Evolutionary conservation across 2,888 invertebrate genomes (phyloP).

Genomic region (Tortricodes alternella): DNA sequence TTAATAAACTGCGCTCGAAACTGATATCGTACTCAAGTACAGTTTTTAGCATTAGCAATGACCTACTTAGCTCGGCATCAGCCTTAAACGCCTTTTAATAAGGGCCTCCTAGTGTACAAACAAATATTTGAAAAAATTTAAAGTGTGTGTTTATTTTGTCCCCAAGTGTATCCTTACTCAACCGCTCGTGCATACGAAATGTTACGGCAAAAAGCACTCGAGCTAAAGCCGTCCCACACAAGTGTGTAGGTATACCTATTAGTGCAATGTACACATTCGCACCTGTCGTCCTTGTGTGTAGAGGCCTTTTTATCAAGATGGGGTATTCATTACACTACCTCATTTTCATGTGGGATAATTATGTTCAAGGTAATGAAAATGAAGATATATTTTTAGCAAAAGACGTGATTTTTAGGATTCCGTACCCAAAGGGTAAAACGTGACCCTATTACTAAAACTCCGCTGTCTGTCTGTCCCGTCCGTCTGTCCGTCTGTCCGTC

Average conservation of each 20-base stretch:
- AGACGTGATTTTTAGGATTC: too few relatives aligned
- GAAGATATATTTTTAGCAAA: too few relatives aligned
- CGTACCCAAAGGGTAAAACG: too few relatives aligned
- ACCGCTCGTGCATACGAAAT: slow-evolving; percentile 32
- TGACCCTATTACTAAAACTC: too few relatives aligned
- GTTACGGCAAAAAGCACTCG: slow-evolving; percentile 36
- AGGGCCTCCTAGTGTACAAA: not conserved
- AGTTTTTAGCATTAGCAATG: too few relatives aligned
- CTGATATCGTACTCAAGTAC: too few relatives aligned
- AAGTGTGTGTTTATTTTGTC: slow-evolving; percentile 1
- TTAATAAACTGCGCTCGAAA: too few relatives aligned
- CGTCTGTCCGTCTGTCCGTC: too few relatives aligned
- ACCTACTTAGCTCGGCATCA: too few relatives aligned
- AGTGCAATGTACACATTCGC: slow-evolving; percentile 25
- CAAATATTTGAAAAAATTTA: too few relatives aligned
- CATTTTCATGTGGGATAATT: not conserved
- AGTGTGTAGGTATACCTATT: slow-evolving; percentile 28
- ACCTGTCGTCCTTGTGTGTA: slow-evolving; percentile 17
- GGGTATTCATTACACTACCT: slow-evolving; percentile 14
- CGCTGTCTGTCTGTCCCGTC: too few relatives aligned
- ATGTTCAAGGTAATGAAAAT: not conserved
- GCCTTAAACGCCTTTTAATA: too few relatives aligned
- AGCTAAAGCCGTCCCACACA: slow-evolving; percentile 26
- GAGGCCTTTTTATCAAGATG: slow-evolving; percentile 14
- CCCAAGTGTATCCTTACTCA: slow-evolving; percentile 22